Evolutionary conservation across 2,113 vertebrate genomes (phyloP).

Genomic region (Apodemus sylvaticus): DNA sequence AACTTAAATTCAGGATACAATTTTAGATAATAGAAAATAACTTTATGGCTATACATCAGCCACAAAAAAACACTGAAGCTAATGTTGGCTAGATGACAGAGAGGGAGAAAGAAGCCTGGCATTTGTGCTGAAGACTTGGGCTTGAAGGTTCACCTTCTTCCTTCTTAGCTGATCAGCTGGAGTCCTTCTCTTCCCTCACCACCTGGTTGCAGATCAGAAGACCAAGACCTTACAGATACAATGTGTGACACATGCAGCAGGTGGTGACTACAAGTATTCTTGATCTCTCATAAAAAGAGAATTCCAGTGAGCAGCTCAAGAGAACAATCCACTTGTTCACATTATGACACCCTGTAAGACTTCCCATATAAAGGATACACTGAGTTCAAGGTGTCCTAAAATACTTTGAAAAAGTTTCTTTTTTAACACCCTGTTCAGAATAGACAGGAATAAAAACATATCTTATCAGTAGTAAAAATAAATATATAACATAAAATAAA

Average conservation of each 20-base stretch:
- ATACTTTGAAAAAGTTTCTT: background rate
- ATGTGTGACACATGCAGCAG: background rate
- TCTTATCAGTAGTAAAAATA: background rate
- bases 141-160: background rate
- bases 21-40: background rate
- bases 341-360: background rate
- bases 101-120: background rate
- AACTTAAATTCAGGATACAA: background rate
- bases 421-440: background rate
- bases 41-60: background rate
- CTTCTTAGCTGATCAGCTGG: background rate
- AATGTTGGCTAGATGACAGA: background rate
- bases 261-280: background rate
- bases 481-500: background rate
- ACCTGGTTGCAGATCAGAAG: background rate
- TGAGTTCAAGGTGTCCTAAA: background rate
- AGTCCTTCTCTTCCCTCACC: background rate
- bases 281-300: background rate
- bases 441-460: background rate
- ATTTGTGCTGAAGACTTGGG: background rate
- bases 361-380: background rate
- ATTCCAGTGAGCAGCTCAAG: background rate
- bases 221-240: background rate
- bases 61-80: background rate
- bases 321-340: too few relatives aligned